A percentile compares a stretch with the other conserved stretches of the same genome.
These are phyloP conservation scores for Dicentrarchus labrax DNA, from an alignment of 2,113 vertebrate species.

Conservation along the genomic window DNA sequence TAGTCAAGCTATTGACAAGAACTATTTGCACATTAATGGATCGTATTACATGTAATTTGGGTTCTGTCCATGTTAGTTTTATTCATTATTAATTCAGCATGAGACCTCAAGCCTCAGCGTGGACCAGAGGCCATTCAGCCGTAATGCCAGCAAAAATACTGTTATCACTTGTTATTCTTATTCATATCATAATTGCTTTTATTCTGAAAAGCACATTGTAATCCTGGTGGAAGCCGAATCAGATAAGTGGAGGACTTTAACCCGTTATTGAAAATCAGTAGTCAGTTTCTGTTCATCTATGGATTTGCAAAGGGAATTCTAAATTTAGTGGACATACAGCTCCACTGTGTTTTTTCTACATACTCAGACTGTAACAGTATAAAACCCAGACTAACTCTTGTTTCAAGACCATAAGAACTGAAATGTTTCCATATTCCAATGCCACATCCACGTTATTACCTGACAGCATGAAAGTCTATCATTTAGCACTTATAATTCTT, in stretches of 20 bases:
- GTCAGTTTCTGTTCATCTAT: conserved; percentile 30
- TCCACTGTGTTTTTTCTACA: not conserved
- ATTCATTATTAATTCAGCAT: not conserved
- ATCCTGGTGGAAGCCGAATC: conserved; percentile 3
- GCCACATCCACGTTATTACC: not conserved
- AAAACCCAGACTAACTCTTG: not conserved
- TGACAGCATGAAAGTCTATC: not conserved
- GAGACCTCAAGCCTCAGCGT: not conserved
- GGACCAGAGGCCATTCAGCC: not conserved
- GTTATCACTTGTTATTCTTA: conserved; percentile 1
- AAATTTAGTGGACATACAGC: conserved; percentile 19
- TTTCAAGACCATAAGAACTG: not conserved
- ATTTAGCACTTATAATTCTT: not conserved
- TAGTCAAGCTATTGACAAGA: conserved; percentile 36
- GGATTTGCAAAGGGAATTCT: conserved; percentile 31
- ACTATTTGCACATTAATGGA: conserved; percentile 19
- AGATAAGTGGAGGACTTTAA: conserved; percentile 21
- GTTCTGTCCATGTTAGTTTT: conserved; percentile 16
- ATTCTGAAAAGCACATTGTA: not conserved
- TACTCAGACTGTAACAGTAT: conserved; percentile 11
- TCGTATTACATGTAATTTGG: conserved; percentile 12
- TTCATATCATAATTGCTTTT: conserved; percentile 1
- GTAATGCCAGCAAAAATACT: not conserved
- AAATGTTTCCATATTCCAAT: not conserved
- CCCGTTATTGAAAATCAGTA: conserved; percentile 44